Percentiles rank a stretch among this genome's conserved stretches.
These are phyloP conservation scores for Gallinago jamesoni DNA, from an alignment of 2,113 vertebrate species.

Conservation along the genomic window DNA sequence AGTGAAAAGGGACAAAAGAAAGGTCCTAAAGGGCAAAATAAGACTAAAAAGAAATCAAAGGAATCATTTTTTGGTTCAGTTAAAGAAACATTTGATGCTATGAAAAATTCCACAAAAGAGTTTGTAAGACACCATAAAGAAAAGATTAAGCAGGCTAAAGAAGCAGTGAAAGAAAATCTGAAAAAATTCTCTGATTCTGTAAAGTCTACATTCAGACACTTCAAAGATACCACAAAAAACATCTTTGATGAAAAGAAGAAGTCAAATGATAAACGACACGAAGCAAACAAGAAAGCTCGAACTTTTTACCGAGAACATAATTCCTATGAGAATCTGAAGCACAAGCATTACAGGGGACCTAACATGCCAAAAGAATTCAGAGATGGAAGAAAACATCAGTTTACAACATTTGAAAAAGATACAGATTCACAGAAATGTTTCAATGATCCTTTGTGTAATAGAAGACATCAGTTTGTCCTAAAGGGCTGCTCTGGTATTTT, in stretches of 20 bases:
- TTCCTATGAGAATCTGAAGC: slow-evolving; percentile 31
- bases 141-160: slow-evolving; percentile 96
- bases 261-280: slow-evolving; percentile 61
- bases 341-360: slow-evolving; percentile 41
- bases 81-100: slow-evolving; percentile 93
- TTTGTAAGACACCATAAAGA: slow-evolving; percentile 98
- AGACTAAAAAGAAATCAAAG: slow-evolving; percentile 79
- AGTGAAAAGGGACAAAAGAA: slow-evolving; percentile 55
- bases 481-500: slow-evolving; percentile 85
- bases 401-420: slow-evolving; percentile 57
- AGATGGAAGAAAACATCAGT: slow-evolving; percentile 66
- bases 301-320: slow-evolving; percentile 63
- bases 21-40: slow-evolving; percentile 76
- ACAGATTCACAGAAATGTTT: slow-evolving; percentile 57
- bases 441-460: slow-evolving; percentile 65
- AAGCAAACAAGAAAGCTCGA: slow-evolving; percentile 70
- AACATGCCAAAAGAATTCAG: slow-evolving; percentile 44
- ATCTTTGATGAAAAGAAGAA: slow-evolving; percentile 85
- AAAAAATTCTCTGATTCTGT: slow-evolving; percentile 97
- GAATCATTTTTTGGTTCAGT: slow-evolving; percentile 85
- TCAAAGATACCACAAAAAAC: slow-evolving; percentile 88
- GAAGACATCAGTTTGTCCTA: slow-evolving; percentile 32
- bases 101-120: slow-evolving; percentile 97
- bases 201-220: slow-evolving; percentile 91
- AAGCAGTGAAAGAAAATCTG: slow-evolving; percentile 95